These are phyloP conservation scores for Ramphastos sulfuratus DNA, from an alignment of 2,113 vertebrate species.

Conservation along the genomic window DNA sequence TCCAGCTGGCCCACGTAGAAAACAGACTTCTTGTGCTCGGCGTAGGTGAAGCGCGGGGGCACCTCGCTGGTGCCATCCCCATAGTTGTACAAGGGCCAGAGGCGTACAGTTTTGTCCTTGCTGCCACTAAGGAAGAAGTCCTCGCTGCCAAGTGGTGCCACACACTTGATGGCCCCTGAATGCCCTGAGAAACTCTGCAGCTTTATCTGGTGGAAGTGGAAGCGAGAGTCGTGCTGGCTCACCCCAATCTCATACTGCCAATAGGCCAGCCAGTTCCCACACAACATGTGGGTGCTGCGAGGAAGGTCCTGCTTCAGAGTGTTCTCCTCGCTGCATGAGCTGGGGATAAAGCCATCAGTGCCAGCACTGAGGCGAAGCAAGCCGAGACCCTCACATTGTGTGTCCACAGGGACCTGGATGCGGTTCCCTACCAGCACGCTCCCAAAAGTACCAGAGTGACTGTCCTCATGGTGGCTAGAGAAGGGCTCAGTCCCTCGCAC, in stretches of 20 bases:
- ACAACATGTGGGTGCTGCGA: slow-evolving; percentile 85
- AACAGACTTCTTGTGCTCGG: slow-evolving; percentile 90
- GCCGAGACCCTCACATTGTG: slow-evolving; percentile 54
- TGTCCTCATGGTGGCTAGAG: slow-evolving; percentile 74
- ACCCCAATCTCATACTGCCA: slow-evolving; percentile 98
- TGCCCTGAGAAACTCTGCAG: slow-evolving; percentile 95
- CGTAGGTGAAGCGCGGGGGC: slow-evolving; percentile 83
- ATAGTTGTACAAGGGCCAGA: slow-evolving; percentile 94
- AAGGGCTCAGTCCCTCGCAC: slow-evolving; percentile 64
- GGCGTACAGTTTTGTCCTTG: slow-evolving; percentile 94
- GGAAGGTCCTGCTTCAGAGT: slow-evolving; percentile 90
- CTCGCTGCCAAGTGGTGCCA: slow-evolving; percentile 87
- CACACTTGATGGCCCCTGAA: slow-evolving; percentile 87
- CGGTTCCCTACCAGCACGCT: slow-evolving; percentile 94
- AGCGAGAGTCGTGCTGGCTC: slow-evolving; percentile 92
- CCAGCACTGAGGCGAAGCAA: slow-evolving; percentile 67
- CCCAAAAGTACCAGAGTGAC: slow-evolving; percentile 92
- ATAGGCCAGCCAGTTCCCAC: slow-evolving; percentile 97
- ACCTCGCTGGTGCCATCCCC: slow-evolving; percentile 91
- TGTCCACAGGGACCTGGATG: slow-evolving; percentile 88
- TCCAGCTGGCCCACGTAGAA: slow-evolving; percentile 93
- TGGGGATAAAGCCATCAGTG: slow-evolving; percentile 61
- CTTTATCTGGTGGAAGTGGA: slow-evolving; percentile 97
- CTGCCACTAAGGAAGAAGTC: slow-evolving; percentile 97
- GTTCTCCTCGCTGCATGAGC: slow-evolving; percentile 77